Conservation (phyloP, 2,113 vertebrate genomes). For the Mesoclemmys tuberculata region DNA sequence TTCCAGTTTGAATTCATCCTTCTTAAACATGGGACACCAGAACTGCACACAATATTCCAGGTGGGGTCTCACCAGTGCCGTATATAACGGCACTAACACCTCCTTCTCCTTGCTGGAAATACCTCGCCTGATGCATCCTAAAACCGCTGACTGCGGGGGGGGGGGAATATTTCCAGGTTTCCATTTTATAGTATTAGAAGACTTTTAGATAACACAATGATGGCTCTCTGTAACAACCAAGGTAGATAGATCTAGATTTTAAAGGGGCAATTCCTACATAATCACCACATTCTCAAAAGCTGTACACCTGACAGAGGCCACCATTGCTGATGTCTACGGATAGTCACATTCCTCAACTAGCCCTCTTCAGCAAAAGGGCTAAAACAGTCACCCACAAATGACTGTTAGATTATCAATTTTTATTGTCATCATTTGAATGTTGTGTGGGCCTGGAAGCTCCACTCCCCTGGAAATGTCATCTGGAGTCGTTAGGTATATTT, state of each 20-base stretch:
- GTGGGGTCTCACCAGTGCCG: too few species aligned
- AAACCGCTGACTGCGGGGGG: too few species aligned
- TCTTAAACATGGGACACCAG: too few species aligned
- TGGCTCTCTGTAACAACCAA: not conserved
- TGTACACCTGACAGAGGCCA: not conserved
- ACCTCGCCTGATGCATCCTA: too few species aligned
- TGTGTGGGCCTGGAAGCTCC: not conserved
- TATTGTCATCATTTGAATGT: not conserved
- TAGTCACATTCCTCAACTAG: not conserved
- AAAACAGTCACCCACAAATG: not conserved
- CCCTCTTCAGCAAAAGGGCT: not conserved
- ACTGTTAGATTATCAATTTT: not conserved
- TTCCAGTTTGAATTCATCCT: too few species aligned
- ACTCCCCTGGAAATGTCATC: not conserved
- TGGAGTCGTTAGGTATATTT: not conserved
- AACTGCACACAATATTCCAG: too few species aligned
- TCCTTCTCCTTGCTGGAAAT: too few species aligned
- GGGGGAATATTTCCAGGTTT: too few species aligned
- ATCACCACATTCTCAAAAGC: not conserved
- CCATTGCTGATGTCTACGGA: not conserved
- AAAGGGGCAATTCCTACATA: not conserved
- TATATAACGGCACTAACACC: too few species aligned
- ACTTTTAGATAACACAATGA: not conserved
- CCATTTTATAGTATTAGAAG: not conserved
- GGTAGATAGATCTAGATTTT: not conserved